Evolutionary conservation across 2,113 vertebrate genomes (phyloP), one percentile per base, ranked within the genome.

Genomic region (Onychostoma macrolepis): DNA sequence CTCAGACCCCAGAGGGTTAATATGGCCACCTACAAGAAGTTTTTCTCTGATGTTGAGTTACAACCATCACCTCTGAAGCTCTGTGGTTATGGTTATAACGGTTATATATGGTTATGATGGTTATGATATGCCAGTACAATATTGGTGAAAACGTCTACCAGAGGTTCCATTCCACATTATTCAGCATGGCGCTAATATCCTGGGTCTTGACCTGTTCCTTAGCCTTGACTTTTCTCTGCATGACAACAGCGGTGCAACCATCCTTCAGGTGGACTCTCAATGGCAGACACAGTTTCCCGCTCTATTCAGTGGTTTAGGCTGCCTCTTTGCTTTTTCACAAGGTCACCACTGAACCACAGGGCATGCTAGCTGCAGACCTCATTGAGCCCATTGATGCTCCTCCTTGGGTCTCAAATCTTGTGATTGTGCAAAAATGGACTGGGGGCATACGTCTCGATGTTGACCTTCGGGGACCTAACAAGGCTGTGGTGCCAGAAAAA

Each of bases 251-350:
- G n/a, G 30, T 15, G n/a, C 80, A 24, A 19, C 15, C 1, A 65
- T 65, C 15, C 50, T 65, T 7, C 11, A 28, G 2, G 50, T 58
- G 30, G 17, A 24, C 80, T 82, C 15, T 21, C 48, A 28, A 36
- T 65, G 80, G 80, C 56, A 63, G 12, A 38, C 9, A 28, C 17
- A 26, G 36, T 86, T 41, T 36, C 38, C 58, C 5, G 4, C 61
- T 19, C 26, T 80, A 45, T 72, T 86, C 43, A 21, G 43, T 9
- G 85, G 67, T 15, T 33, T 87, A n/a, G 86, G 48, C 41, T 74
- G 77, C 13, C 48, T 82, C 10, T 11, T 79, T 8, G 41, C 65
- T 53, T 75, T 87, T 12, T 17, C 30, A 87, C 41, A 72, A 30
- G 1, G 36, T 56, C 12, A 67, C 72, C 0, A 33, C 30, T 19